phyloP scores from a whole-genome alignment of 2,888 invertebrate species.

The Macaria liturata region DNA sequence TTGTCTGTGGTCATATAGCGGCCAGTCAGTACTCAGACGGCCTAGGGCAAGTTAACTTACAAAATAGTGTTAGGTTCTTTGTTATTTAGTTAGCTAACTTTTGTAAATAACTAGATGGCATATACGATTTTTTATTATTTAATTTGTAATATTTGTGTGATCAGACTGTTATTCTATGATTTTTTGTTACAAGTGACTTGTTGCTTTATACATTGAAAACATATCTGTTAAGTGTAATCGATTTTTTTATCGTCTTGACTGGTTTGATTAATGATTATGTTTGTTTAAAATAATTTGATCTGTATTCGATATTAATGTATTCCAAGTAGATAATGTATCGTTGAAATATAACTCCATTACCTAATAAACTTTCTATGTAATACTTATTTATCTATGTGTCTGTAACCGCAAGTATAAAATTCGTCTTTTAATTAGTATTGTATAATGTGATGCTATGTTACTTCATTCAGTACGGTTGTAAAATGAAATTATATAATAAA shows the following conservation, averaged over 20 bases:
- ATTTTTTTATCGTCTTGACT: constrained; percentile 55
- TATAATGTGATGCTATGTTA: constrained; percentile 76
- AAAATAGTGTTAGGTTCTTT: constrained; percentile 77
- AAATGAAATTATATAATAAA: constrained; percentile 81
- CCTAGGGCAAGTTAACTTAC: constrained; percentile 61
- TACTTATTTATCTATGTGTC: constrained; percentile 67
- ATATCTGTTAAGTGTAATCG: constrained; percentile 69
- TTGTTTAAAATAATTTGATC: constrained; percentile 48
- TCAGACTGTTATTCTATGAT: constrained; percentile 81
- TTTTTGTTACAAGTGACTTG: constrained; percentile 80
- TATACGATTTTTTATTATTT: constrained; percentile 70
- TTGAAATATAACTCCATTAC: constrained; percentile 60
- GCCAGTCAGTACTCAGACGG: constrained; percentile 78
- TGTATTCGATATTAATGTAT: constrained; percentile 54
- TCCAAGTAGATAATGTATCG: constrained; percentile 53
- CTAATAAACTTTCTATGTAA: constrained; percentile 55
- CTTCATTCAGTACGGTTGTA: constrained; percentile 80
- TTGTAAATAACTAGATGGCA: constrained; percentile 81
- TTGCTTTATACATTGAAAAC: constrained; percentile 75
- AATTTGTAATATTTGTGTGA: constrained; percentile 82
- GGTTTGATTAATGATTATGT: constrained; percentile 45
- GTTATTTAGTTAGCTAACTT: constrained; percentile 83
- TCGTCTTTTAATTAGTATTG: constrained; percentile 63
- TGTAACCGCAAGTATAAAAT: constrained; percentile 67
- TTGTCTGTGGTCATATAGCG: constrained; percentile 41